Evolutionary conservation across 2,113 vertebrate genomes (phyloP).

Genomic region (Poeciliopsis occidentalis): DNA sequence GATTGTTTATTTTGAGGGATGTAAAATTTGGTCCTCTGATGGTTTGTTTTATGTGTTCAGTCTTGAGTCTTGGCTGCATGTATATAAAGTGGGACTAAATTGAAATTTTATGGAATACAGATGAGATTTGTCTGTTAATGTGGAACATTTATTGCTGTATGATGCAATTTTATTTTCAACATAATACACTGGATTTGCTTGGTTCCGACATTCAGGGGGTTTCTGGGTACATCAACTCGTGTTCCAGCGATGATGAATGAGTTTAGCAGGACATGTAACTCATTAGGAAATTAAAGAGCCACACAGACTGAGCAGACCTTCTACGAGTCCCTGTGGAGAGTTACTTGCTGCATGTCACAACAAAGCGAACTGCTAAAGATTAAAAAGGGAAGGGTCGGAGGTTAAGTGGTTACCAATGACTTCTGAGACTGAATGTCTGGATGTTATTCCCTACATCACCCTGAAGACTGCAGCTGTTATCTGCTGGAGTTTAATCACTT

Average conservation of each 20-base stretch:
- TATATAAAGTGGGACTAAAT: background rate
- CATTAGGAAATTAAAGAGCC: background rate
- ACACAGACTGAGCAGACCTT: background rate
- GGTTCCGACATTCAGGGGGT: background rate
- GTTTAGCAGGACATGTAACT: background rate
- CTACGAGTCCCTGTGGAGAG: background rate
- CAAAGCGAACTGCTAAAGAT: background rate
- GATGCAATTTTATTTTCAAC: background rate
- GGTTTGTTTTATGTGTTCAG: too few relatives aligned
- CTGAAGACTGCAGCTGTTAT: background rate
- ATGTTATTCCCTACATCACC: background rate
- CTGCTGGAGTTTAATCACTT: background rate
- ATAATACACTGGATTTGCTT: background rate
- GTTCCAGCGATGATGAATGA: background rate
- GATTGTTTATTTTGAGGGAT: too few relatives aligned
- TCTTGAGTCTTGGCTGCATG: background rate
- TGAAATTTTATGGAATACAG: background rate
- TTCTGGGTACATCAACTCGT: background rate
- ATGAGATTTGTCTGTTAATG: background rate
- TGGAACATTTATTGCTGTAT: background rate
- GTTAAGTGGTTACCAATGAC: background rate
- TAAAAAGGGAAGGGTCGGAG: background rate
- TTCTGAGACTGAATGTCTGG: background rate
- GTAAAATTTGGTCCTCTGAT: too few relatives aligned
- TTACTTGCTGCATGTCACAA: background rate